Base-by-base conservation (phyloP, 2,113 vertebrate genomes). In the Sprattus sprattus region DNA sequence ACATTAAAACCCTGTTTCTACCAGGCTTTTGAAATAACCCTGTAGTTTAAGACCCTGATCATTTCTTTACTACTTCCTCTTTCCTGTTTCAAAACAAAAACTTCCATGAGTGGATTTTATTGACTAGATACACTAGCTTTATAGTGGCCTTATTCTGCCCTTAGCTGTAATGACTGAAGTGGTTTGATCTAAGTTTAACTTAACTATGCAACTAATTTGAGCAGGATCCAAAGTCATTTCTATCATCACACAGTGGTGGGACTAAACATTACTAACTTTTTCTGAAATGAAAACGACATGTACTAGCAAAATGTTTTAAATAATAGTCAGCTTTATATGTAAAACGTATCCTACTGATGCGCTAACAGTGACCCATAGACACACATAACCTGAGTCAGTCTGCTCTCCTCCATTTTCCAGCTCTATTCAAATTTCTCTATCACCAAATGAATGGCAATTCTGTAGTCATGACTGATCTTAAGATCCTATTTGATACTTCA, bases 1-100 rank as follows among this genome's bases (percentile, higher is more conserved):
- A 60, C 57, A 75, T 83, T 75, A 88, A 89, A 88, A 95, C 95
- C 95, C 94, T 95, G 95, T 95, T 89, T 92, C 93, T 90, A 57
- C 91, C 92, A 93, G 90, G 87, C 92, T 92, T 83, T 88, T 88
- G 15, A 32, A 91, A 91, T 88, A 25, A 95, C 94, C 93, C 92
- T 95, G 93, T 94, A 80, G 81, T n/a, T 47, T 45, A 52, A 52
- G 87, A 91, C 88, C 87, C 89, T 89, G 89, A 88, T 86, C 60
- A 82, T 64, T 82, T 88, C 81, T 85, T 85, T 18, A 78, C n/a
- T 64, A 50, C 25, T 92, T 91, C 91, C 82, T 82, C 87, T 86
- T 57, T 87, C 88, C 90, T 88, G 88, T 83, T 87, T 81, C 87
- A 85, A 89, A 93, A 89, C 82, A 83, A 88, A 90, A 25, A 44